phyloP scores from a whole-genome alignment of 2,888 invertebrate species.

The Cartodere bifasciata region DNA sequence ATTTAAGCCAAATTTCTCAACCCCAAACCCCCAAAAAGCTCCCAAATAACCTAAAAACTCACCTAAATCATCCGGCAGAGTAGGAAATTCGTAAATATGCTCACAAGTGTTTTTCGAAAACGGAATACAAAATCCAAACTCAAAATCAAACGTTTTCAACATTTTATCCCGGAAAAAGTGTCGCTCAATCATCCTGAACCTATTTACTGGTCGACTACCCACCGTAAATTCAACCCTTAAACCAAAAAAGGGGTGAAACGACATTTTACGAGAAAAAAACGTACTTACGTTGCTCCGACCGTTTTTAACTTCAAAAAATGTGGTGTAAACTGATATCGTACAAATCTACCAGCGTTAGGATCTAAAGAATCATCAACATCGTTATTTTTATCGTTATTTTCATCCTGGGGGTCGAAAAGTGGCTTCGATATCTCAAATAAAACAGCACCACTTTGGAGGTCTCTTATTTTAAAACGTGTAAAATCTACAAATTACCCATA shows the following conservation, averaged over 20 bases:
- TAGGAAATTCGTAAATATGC: conserved; percentile 97
- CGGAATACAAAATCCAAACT: conserved; percentile 98
- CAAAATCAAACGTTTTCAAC: conserved; percentile 96
- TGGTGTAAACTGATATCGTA: conserved; percentile 98
- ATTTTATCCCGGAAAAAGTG: conserved; percentile 90
- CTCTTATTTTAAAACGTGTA: conserved; percentile 90
- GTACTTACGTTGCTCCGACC: conserved; percentile 90
- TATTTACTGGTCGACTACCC: conserved; percentile 80
- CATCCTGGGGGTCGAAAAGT: conserved; percentile 36
- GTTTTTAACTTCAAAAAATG: conserved; percentile 92
- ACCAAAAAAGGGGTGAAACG: too few species aligned
- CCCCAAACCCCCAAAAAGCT: too few species aligned
- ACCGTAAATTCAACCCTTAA: conserved; percentile 92
- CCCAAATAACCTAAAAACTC: too few species aligned
- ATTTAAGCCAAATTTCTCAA: too few species aligned
- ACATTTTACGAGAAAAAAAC: too few species aligned
- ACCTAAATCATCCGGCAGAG: conserved; percentile 76
- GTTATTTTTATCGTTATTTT: conserved; percentile 22
- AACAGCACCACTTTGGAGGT: conserved; percentile 75
- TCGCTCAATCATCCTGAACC: conserved; percentile 96
- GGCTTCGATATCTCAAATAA: conserved; percentile 95
- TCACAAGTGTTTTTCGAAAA: conserved; percentile 96
- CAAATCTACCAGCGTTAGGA: conserved; percentile 89
- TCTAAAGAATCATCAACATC: conserved; percentile 48
- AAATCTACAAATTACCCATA: too few species aligned